Evolutionary conservation across 2,113 vertebrate species (phyloP), one percentile per base, ranked within the genome.

Genomic region (Rousettus leschenaultii): DNA sequence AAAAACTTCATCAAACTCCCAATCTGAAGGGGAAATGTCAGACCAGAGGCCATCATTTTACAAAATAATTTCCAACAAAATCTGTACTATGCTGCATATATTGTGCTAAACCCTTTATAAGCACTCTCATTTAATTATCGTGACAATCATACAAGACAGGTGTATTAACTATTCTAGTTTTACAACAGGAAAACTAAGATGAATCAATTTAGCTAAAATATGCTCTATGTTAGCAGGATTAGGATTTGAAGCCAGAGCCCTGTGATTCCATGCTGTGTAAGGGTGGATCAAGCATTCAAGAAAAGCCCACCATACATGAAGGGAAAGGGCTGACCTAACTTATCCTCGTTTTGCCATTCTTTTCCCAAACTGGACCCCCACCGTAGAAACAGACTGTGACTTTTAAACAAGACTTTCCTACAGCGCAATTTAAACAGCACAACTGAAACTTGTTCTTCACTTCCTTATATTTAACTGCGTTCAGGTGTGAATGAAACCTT

Each of bases 401-500:
- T 79, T 74, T 45, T 38, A 19, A 19, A 45, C 86, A 35, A 78
- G 45, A 70, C 24, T 65, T 84, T 57, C 45, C 59, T 59, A 19
- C 0, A 15, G 48, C 21, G 5, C 24, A 53, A 48, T 59, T 70
- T 21, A 55, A 84, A 59, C 14, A 75, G 82, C 45, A 63, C 18
- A n/a, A 12, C n/a, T 30, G 5, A 86, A 92, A 84, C 79, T 4
- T 61, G 35, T 21, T 77, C 33, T 73, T 77, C 38, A 65, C 48
- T 84, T 97, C 38, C 78, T 83, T 33, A 21, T 14, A 19, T 66
- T 43, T 51, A 73, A 88, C 51, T 30, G n/a, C 84, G 74, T 51
- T 83, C 45, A 40, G 33, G 66, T 63, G 33, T 90, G 89, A 97
- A 83, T 92, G 53, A 86, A 82, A 59, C 59, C 80, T 78, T 89